phyloP scores from a whole-genome alignment of 2,888 invertebrate genomes.

The Lepidochrysops patricia region DNA sequence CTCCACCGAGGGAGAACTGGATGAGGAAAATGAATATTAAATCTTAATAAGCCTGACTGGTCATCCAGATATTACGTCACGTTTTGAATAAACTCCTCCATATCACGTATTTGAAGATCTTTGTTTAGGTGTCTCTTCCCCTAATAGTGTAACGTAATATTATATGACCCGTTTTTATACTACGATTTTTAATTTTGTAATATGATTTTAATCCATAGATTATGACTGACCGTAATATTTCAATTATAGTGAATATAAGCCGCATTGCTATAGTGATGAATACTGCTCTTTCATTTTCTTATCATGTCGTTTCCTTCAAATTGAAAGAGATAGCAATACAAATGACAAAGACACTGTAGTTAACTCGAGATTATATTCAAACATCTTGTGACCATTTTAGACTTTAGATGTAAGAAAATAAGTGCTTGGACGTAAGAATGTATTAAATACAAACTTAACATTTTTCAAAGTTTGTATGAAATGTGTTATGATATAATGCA shows the following conservation, averaged over 20 bases:
- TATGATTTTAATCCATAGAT: background rate
- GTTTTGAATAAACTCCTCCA: no score
- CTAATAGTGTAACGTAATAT: no score
- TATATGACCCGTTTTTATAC: no score
- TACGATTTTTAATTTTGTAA: background rate
- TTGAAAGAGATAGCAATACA: background rate
- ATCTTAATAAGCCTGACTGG: no score
- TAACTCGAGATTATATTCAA: background rate
- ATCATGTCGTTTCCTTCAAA: background rate
- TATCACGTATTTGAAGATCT: background rate
- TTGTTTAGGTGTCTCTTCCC: background rate
- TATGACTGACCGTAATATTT: conserved; percentile 4
- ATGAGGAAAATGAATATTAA: conserved; percentile 80
- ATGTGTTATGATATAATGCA: conserved; percentile 29
- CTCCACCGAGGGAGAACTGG: conserved; percentile 80
- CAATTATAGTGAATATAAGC: background rate
- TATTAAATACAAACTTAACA: conserved; percentile 45
- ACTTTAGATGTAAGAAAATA: conserved; percentile 32
- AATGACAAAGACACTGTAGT: background rate
- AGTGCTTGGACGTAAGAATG: conserved; percentile 30
- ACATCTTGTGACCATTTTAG: conserved; percentile 22
- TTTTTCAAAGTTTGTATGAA: conserved; percentile 35
- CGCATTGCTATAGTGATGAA: background rate
- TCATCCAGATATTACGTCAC: no score
- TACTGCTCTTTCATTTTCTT: background rate